Conservation (phyloP, 2,888 invertebrate species). For the Tetragnatha montana region DNA sequence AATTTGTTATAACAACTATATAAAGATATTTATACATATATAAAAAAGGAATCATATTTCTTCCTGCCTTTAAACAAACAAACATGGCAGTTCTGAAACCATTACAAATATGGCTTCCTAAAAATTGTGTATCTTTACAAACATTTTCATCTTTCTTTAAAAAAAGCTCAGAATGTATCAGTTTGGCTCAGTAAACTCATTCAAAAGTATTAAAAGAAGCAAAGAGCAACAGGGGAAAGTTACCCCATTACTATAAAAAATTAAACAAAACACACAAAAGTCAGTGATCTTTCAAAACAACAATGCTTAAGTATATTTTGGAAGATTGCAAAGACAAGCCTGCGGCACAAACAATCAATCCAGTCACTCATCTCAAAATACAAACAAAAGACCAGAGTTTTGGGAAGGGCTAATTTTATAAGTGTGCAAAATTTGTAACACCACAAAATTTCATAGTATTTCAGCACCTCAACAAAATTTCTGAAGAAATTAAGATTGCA, state of each 20-base stretch:
- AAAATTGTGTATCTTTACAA: slow-evolving; percentile 67
- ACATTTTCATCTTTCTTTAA: slow-evolving; percentile 43
- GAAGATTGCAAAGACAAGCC: slow-evolving; percentile 37
- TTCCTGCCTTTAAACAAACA: slow-evolving; percentile 69
- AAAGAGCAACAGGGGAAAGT: slow-evolving; percentile 41
- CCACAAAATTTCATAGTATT: slow-evolving; percentile 25
- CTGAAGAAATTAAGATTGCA: slow-evolving; percentile 20
- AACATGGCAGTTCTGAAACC: slow-evolving; percentile 68
- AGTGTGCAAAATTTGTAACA: slow-evolving; percentile 36
- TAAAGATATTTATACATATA: slow-evolving; percentile 70
- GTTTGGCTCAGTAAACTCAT: slow-evolving; percentile 65
- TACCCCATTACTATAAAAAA: slow-evolving; percentile 11
- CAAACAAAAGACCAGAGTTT: slow-evolving; percentile 9
- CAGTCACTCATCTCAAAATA: slow-evolving; percentile 17
- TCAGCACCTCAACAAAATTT: slow-evolving; percentile 36
- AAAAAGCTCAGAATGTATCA: slow-evolving; percentile 66
- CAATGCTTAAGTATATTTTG: slow-evolving; percentile 53
- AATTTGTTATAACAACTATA: slow-evolving; percentile 70
- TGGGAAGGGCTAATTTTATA: slow-evolving; percentile 21
- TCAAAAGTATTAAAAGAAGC: slow-evolving; percentile 30
- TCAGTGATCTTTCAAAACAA: slow-evolving; percentile 33
- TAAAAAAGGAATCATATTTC: slow-evolving; percentile 67
- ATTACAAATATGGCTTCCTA: slow-evolving; percentile 59
- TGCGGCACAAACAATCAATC: slow-evolving; percentile 13
- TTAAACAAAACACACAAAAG: slow-evolving; percentile 20